Conservation (phyloP, 2,113 vertebrate genomes). For the Pycnonotus jocosus region DNA sequence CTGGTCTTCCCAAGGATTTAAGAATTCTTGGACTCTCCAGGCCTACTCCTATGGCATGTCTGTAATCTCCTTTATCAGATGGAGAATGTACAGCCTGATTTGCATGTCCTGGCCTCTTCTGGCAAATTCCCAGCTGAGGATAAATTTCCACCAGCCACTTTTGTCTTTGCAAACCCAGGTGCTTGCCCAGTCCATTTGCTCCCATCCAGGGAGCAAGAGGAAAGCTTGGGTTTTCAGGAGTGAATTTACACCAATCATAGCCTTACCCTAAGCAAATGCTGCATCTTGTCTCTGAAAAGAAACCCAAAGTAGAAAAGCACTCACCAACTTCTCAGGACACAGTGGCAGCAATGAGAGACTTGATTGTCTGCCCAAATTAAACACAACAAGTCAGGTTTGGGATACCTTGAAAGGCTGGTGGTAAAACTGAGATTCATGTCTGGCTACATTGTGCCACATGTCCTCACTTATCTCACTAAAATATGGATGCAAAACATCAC, state of each 20-base stretch:
- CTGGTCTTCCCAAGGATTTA: background rate
- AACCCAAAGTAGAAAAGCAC: background rate
- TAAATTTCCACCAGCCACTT: background rate
- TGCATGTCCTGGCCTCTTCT: background rate
- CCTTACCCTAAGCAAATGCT: background rate
- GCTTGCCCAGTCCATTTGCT: background rate
- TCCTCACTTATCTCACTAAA: background rate
- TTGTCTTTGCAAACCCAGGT: background rate
- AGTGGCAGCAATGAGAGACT: background rate
- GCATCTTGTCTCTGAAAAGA: background rate
- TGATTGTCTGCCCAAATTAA: background rate
- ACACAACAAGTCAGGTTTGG: background rate
- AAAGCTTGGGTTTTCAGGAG: background rate
- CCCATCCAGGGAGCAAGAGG: background rate
- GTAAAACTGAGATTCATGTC: background rate
- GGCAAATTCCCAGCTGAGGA: background rate
- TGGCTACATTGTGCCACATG: fast-evolving
- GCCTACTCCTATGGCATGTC: fast-evolving
- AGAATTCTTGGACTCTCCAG: background rate
- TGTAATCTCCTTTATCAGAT: background rate
- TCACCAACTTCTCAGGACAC: background rate
- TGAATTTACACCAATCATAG: fast-evolving
- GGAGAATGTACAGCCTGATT: fast-evolving
- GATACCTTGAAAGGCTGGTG: background rate
- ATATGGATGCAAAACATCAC: background rate